Base-by-base conservation (phyloP, 2,888 invertebrate species). In the Tubulanus polymorphus region DNA sequence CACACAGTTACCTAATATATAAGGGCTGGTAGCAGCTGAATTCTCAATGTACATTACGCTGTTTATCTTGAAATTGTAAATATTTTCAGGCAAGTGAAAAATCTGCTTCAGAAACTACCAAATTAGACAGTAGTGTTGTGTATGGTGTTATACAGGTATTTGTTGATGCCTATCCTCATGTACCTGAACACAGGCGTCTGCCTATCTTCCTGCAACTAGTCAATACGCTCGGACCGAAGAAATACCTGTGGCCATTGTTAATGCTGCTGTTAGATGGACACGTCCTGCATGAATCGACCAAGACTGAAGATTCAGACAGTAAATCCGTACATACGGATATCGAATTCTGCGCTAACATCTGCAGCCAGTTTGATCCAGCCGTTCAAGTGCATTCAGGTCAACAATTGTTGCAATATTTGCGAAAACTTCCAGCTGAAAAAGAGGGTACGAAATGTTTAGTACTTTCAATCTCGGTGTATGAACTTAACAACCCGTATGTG, bases 111-210 rank as follows among this genome's bases (percentile, higher is more conserved):
- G 15, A 41, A 15, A 23, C 18, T 23, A 23, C 6, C 41, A 41
- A 41, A 23, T 15, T 41, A 41, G 41, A 41, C 41, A 8, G 20
- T 5, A 8, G 20, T 5, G 41, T 41, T 5, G 41, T 41, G 15
- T 18, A 18, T 18, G 18, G 20, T 8, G 68, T 72, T 54, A 80
- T 93, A 23, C 85, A 92, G 47, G 90, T 95, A 47, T 97, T 99
- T 76, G 90, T 93, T 0, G 90, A 91, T 69, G 91, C 92, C 0
- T 84, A 94, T 46, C 82, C 90, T 0, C 92, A 97, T 78, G 91
- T 99, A 18, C 96, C 97, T 0, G 90, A 91, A 67, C 97, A 99
- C 78, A 85, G 97, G 46, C 83, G 93, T 54, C 80, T 88, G 54
- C 88, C 90, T 0, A 80, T 96, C 0, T 93, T 93, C 63, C 68